Evolutionary conservation across 2,113 vertebrate genomes (phyloP).

Genomic region (Corythoichthys haematopterus): DNA sequence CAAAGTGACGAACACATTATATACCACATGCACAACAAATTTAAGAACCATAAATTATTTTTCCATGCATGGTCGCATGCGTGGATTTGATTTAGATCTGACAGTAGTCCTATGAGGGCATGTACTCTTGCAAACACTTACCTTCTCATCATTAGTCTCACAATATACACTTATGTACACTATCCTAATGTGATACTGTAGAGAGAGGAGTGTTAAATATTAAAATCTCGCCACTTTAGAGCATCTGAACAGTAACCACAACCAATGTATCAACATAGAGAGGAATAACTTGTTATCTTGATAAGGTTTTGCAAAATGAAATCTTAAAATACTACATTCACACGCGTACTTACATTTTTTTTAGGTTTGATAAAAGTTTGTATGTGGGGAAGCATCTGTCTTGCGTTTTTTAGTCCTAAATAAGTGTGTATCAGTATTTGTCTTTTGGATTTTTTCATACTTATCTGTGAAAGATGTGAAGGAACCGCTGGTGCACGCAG

Average conservation of each 20-base stretch:
- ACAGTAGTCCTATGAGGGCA: not conserved
- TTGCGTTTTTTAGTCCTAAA: constrained; percentile 34
- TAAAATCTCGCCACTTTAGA: not conserved
- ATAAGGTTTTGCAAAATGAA: constrained; percentile 43
- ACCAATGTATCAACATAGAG: not conserved
- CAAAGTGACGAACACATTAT: not conserved
- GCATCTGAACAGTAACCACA: not conserved
- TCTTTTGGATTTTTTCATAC: constrained; percentile 13
- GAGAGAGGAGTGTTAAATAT: not conserved
- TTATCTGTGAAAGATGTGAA: constrained; percentile 46
- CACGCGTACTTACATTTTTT: constrained; percentile 11
- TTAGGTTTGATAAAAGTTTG: constrained; percentile 23
- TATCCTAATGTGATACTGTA: not conserved
- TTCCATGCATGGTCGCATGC: not conserved
- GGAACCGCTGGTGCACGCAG: constrained; percentile 62
- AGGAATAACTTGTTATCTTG: constrained; percentile 3
- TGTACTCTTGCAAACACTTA: not conserved
- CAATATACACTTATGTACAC: not conserved
- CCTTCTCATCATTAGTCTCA: not conserved
- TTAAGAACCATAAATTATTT: not conserved
- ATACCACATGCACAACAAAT: not conserved
- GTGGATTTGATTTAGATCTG: not conserved
- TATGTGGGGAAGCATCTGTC: constrained; percentile 41
- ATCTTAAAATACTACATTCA: constrained; percentile 22
- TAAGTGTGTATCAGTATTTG: constrained; percentile 1